Base-by-base conservation (phyloP, 2,888 invertebrate genomes). In the Rhamnusium bicolor region DNA sequence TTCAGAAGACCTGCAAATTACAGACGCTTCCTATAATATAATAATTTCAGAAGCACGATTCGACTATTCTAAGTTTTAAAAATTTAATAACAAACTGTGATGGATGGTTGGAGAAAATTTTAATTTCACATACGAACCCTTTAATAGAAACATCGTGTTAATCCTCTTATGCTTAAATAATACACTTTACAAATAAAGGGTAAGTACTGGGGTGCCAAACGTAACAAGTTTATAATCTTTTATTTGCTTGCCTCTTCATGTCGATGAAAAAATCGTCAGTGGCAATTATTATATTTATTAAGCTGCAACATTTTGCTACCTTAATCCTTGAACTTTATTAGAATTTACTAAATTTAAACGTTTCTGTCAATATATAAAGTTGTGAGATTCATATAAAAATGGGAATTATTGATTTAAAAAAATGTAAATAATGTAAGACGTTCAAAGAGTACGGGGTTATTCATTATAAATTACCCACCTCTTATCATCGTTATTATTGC, bases 201-300 rank as follows among this genome's bases (percentile, higher is more conserved):
- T 67, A 67, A 27, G 46, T 40, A 46, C 12, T 27, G 24, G 67
- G 67, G 67, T 67, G 67, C 10, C 14, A 46, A 58, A 29, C 32
- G 51, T 19, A 49, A 32, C 65, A 56, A 8, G 56, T 56, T 56
- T 21, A 40, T 67, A 67, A 67, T 67, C 67, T 56, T 67, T 56
- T 67, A 67, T 67, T 67, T 67, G 56, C 56, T 67, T 67, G 54
- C 67, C 21, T 56, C 46, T 46, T 19, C 67, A 67, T 27, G 67
- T 3, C 27, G 19, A 27, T 21, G 14, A 32, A 32, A 54, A 51
- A 67, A 46, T 46, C 21, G n/a, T 1, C 16, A 67, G 56, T 67
- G 14, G n/a, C 51, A 29, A 21, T 56, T 7, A 21, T 40, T 67
- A 46, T 8, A 24, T 24, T 40, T 40, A n/a, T n/a, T n/a, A n/a